Evolutionary conservation across 53 echinoderm and acorn worm species (phyloP), one percentile per base, ranked within the genome.

Genomic region (Apostichopus leukothele): DNA sequence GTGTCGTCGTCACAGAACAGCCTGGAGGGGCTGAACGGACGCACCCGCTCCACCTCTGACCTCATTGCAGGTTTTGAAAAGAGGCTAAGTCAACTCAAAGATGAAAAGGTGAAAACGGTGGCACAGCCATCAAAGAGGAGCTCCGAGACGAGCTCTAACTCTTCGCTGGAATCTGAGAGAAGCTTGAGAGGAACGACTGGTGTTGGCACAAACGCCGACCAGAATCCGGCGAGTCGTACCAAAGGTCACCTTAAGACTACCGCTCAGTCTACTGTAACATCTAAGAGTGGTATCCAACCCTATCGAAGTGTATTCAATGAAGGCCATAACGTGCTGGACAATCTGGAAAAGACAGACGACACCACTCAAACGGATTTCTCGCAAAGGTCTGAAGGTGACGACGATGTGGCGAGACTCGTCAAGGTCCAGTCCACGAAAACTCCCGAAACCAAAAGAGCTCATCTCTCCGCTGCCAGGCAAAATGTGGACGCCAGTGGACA

Each of bases 21-120:
- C 53, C 53, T 87, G 21, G 88, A 87, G 57, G 88, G 88, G 9
- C 51, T 87, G 22, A 87, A 74, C 20, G 88, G 88, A 9, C 74
- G 88, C 20, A 57, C 88, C 22, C 74, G 88, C 6, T 87, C 88
- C 10, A 93, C 96, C 52, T 95, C 94, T 2, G 91, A 93, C 52
- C 85, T 92, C 23, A 92, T 95, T 14, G 95, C 93, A 5, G 68
- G 88, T n/a, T 95, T 86, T 26, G 93, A 95, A 86, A 92, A 92
- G 76, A 75, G 91, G 9, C 77, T 95, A 54, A 88, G 90, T 39
- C 75, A 81, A 14, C 73, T 93, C 78, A 95, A 91, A 60, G 96
- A 96, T 76, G 92, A 94, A 59, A 89, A 94, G 76, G 76, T 54
- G n/a, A 90, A 81, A 60, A 52, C 76, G 0, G 51, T 16, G 4